These are phyloP conservation scores for Apamea crenata DNA, from an alignment of 2,888 invertebrate genomes.

Conservation along the genomic window DNA sequence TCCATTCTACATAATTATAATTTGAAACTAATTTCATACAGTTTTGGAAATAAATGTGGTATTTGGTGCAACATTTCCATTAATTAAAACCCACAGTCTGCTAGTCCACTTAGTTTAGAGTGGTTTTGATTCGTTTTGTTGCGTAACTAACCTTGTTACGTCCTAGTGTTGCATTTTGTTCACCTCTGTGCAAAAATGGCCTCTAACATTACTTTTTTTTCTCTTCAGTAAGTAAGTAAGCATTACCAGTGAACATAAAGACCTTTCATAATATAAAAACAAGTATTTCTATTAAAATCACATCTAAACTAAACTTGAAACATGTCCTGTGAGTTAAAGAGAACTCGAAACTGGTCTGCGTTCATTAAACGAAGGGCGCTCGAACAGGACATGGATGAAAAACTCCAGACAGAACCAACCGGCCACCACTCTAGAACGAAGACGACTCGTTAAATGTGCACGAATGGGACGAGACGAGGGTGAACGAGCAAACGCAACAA, in stretches of 20 bases:
- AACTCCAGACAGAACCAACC: slow-evolving; percentile 54
- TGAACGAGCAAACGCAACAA: slow-evolving; percentile 47
- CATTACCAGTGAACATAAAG: background rate
- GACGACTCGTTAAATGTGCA: slow-evolving; percentile 54
- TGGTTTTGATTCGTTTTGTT: slow-evolving; percentile 26
- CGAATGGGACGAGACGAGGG: slow-evolving; percentile 13
- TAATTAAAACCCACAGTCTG: background rate
- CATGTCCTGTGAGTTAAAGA: slow-evolving; percentile 44
- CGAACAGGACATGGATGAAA: slow-evolving; percentile 54
- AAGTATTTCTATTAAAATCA: slow-evolving; percentile 29
- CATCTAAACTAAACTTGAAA: slow-evolving; percentile 26
- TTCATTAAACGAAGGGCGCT: slow-evolving; percentile 66
- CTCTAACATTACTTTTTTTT: background rate
- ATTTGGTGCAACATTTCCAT: background rate
- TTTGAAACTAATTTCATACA: background rate
- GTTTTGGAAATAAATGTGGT: background rate
- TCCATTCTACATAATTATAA: background rate
- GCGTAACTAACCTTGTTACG: slow-evolving; percentile 18
- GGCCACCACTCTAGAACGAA: slow-evolving; percentile 30
- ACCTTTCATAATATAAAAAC: slow-evolving; percentile 5
- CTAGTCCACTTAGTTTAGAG: background rate
- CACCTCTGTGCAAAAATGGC: background rate
- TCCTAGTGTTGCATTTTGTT: background rate
- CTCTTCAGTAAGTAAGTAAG: background rate
- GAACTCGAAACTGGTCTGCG: slow-evolving; percentile 59